Evolutionary conservation across 1,140 invertebrate genomes (phyloP).

Genomic region (Coboldia fuscipes): DNA sequence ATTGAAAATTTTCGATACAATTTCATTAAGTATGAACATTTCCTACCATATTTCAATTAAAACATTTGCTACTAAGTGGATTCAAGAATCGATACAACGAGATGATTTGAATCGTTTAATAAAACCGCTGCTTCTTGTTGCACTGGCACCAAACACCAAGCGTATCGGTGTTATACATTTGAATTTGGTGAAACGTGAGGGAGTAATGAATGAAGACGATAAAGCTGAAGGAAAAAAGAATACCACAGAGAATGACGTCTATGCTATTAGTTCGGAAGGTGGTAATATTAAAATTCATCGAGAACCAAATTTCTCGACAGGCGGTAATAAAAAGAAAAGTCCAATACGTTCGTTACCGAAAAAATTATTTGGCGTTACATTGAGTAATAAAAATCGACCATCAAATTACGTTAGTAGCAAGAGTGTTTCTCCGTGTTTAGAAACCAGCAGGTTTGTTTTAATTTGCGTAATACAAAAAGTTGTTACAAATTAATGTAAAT

Average conservation of each 20-base stretch:
- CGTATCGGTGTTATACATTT: conserved; percentile 71
- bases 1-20: conserved; percentile 16
- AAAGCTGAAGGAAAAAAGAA: conserved; percentile 23
- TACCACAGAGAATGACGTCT: conserved; percentile 34
- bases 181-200: conserved; percentile 46
- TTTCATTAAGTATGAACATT: too few species aligned
- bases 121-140: conserved; percentile 54
- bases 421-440: neutral
- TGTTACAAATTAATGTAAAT: neutral
- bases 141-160: conserved; percentile 63
- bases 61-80: conserved; percentile 22
- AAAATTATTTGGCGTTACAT: conserved; percentile 22
- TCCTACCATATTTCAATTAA: conserved; percentile 18
- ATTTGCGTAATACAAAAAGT: neutral
- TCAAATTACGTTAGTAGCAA: conserved; percentile 19
- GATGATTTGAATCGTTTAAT: conserved; percentile 59
- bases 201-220: conserved; percentile 22
- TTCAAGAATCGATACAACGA: conserved; percentile 33
- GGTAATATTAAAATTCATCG: conserved; percentile 75
- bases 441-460: conserved; percentile 5
- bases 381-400: conserved; percentile 19
- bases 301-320: conserved; percentile 16
- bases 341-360: conserved; percentile 18
- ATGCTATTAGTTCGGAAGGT: conserved; percentile 68
- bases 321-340: conserved; percentile 15